A percentile compares a stretch with the other conserved stretches of the same genome.
Conservation (phyloP, 2,888 invertebrate genomes). For the Caenorhabditis plicata region DNA sequence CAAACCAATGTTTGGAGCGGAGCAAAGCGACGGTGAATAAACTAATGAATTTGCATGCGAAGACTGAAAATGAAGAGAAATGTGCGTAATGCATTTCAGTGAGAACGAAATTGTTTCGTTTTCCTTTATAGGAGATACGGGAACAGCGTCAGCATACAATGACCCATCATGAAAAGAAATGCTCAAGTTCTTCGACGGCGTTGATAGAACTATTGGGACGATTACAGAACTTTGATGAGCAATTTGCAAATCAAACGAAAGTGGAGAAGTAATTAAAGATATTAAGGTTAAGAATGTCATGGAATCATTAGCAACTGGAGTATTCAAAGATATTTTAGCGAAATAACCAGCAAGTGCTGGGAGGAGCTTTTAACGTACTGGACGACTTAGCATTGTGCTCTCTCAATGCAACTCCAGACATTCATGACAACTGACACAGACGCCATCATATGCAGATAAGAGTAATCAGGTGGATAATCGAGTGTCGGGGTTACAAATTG, state of each 20-base stretch:
- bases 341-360: neutral
- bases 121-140: constrained; percentile 17
- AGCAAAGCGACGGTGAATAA: constrained; percentile 45
- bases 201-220: constrained; percentile 7
- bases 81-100: constrained; percentile 37
- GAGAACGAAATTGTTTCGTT: constrained; percentile 30
- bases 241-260: constrained; percentile 33
- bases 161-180: constrained; percentile 16
- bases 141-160: constrained; percentile 26
- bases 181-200: constrained; percentile 19
- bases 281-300: constrained; percentile 23
- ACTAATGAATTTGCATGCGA: constrained; percentile 36
- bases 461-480: neutral
- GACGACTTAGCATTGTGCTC: constrained; percentile 2
- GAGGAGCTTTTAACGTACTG: neutral
- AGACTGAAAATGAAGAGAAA: constrained; percentile 39
- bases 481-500: neutral
- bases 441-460: constrained; percentile 28
- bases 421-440: constrained; percentile 29
- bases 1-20: constrained; percentile 23
- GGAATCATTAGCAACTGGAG: neutral
- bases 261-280: constrained; percentile 28
- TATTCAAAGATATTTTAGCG: neutral
- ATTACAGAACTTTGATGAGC: neutral
- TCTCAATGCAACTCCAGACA: constrained; percentile 10